Evolutionary conservation across 2,113 vertebrate genomes (phyloP).

Genomic region (Crotophaga sulcirostris): DNA sequence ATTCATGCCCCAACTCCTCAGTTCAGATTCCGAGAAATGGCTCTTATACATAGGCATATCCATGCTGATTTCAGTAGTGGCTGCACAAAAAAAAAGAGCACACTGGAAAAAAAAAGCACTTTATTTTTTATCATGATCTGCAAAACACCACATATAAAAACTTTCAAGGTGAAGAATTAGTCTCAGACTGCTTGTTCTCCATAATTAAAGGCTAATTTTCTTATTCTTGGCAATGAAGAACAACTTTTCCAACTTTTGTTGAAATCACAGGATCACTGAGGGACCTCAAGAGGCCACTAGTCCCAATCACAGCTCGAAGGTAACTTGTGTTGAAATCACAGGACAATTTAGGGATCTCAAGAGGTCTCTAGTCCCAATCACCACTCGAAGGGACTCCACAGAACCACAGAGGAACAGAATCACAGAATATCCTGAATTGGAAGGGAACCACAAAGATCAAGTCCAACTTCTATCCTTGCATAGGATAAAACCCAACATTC

Average conservation of each 20-base stretch:
- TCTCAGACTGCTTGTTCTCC: fast-evolving
- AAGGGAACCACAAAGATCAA: no score
- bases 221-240: not conserved
- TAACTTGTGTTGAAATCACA: not conserved
- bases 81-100: not conserved
- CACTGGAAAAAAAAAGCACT: not conserved
- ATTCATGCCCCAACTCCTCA: not conserved
- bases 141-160: not conserved
- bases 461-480: no score
- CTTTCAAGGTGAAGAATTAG: not conserved
- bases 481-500: no score
- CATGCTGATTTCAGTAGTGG: not conserved
- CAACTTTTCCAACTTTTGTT: not conserved
- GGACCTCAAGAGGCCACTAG: not conserved
- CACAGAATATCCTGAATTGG: no score
- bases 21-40: not conserved
- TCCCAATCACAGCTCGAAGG: not conserved
- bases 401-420: no score
- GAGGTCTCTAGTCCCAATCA: not conserved
- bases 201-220: not conserved
- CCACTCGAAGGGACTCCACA: not conserved
- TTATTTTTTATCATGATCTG: not conserved
- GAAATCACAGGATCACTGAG: not conserved
- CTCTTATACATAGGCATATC: not conserved
- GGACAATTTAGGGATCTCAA: not conserved